Percentiles rank a stretch among this genome's conserved stretches.
Conservation (phyloP, 2,113 vertebrate species). For the Pelecanoides urinatrix region DNA sequence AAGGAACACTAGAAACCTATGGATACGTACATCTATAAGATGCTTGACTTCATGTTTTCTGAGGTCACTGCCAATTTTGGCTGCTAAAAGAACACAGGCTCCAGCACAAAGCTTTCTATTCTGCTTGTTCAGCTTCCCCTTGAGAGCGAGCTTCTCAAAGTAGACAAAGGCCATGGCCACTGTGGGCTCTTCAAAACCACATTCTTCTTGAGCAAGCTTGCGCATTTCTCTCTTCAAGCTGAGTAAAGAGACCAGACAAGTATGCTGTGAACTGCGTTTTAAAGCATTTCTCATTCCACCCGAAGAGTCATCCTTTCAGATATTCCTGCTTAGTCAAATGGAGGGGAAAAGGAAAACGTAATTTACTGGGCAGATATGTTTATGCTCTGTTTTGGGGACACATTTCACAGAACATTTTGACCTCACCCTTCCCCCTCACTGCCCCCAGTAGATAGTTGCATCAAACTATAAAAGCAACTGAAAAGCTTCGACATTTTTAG, state of each 20-base stretch:
- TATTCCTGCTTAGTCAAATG: background rate
- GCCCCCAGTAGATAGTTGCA: background rate
- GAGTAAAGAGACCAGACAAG: conserved; percentile 17
- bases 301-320: background rate
- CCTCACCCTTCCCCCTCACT: background rate
- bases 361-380: background rate
- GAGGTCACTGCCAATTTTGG: conserved; percentile 96
- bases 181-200: conserved; percentile 92
- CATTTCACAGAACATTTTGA: background rate
- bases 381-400: background rate
- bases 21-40: conserved; percentile 91
- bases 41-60: conserved; percentile 97
- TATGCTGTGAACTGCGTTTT: background rate
- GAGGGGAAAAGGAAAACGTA: background rate
- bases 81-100: conserved; percentile 92
- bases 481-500: background rate
- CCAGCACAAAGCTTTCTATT: conserved; percentile 98
- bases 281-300: background rate
- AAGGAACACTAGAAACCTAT: background rate
- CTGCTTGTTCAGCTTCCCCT: conserved; percentile 97
- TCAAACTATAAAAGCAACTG: background rate
- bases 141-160: conserved; percentile 97
- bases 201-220: conserved; percentile 94
- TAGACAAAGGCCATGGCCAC: conserved; percentile 99
- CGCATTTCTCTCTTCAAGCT: conserved; percentile 96